A percentile compares a stretch with the other conserved stretches of the same genome.
These are phyloP conservation scores for Amiota communis DNA, from an alignment of 2,888 invertebrate genomes.

Conservation along the genomic window DNA sequence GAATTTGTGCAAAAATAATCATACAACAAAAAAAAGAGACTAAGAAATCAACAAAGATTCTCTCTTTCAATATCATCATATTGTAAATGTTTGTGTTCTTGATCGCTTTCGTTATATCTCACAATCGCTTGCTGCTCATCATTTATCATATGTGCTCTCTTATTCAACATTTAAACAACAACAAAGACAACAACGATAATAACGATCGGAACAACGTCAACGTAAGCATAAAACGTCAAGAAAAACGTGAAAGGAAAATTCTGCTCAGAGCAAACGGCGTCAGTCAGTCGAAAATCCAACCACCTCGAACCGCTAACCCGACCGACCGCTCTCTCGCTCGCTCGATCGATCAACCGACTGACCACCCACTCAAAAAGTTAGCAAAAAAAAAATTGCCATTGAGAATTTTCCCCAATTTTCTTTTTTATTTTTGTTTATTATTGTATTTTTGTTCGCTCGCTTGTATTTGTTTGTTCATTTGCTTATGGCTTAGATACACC, in stretches of 20 bases:
- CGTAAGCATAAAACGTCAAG: conserved; percentile 5
- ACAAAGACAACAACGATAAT: conserved; percentile 10
- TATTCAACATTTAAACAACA: background rate
- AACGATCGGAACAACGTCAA: conserved; percentile 9
- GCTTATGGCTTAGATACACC: background rate
- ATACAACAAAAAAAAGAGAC: conserved; percentile 8
- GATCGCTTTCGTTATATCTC: background rate
- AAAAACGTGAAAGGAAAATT: conserved; percentile 17
- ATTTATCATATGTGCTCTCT: background rate
- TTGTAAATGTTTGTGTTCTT: too few relatives aligned
- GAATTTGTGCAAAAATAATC: conserved; percentile 49
- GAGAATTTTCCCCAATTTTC: conserved; percentile 48
- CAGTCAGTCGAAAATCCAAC: conserved; percentile 22
- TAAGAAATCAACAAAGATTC: too few relatives aligned
- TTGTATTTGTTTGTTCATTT: conserved; percentile 20
- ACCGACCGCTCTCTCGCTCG: conserved; percentile 18
- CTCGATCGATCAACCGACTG: conserved; percentile 37
- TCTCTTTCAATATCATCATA: too few relatives aligned
- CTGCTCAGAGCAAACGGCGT: conserved; percentile 5
- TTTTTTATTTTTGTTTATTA: conserved; percentile 15
- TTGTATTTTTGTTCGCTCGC: conserved; percentile 19
- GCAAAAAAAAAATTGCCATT: conserved; percentile 48
- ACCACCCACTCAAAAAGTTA: conserved; percentile 46
- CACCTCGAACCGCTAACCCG: conserved; percentile 23
- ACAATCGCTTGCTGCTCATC: conserved; percentile 5